phyloP scores from a whole-genome alignment of 2,888 invertebrate genomes.

The Lasioglossum morio region DNA sequence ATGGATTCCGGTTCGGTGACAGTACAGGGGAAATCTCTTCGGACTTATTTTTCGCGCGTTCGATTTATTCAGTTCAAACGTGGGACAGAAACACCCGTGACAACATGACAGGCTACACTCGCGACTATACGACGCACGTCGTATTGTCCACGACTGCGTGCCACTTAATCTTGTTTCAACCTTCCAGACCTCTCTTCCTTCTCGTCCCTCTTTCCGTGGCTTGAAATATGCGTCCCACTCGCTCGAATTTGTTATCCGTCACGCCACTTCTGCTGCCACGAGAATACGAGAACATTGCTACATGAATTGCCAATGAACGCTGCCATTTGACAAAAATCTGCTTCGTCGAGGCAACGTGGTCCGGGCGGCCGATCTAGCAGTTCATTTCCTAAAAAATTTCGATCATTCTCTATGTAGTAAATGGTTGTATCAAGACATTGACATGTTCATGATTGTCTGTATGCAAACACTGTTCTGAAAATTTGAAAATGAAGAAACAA shows the following conservation, averaged over 20 bases:
- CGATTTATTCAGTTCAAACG: conserved; percentile 68
- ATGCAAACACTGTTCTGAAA: not conserved
- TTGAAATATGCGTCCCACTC: conserved; percentile 49
- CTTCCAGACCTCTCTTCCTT: conserved; percentile 41
- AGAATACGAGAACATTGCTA: conserved; percentile 7
- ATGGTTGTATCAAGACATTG: too few species aligned
- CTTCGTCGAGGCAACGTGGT: too few species aligned
- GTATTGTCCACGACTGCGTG: conserved; percentile 63
- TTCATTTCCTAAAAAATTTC: too few species aligned
- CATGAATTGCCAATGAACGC: conserved; percentile 8
- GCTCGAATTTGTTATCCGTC: conserved; percentile 49
- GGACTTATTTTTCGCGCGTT: conserved; percentile 55
- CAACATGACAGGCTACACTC: conserved; percentile 57
- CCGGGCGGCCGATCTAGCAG: too few species aligned
- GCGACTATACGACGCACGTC: conserved; percentile 61
- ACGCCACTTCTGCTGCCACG: conserved; percentile 6
- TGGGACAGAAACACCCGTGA: conserved; percentile 59
- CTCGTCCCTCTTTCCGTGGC: conserved; percentile 34
- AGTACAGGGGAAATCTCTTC: conserved; percentile 32
- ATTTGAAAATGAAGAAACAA: not conserved
- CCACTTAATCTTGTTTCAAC: conserved; percentile 69
- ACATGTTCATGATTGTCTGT: too few species aligned
- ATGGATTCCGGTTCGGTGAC: conserved; percentile 49
- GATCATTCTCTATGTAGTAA: too few species aligned
- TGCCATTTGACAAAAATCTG: not conserved